Percentiles rank a stretch among this genome's conserved stretches.
These are phyloP conservation scores for Platycheirus rosarum DNA, from an alignment of 2,888 invertebrate species.

Conservation along the genomic window DNA sequence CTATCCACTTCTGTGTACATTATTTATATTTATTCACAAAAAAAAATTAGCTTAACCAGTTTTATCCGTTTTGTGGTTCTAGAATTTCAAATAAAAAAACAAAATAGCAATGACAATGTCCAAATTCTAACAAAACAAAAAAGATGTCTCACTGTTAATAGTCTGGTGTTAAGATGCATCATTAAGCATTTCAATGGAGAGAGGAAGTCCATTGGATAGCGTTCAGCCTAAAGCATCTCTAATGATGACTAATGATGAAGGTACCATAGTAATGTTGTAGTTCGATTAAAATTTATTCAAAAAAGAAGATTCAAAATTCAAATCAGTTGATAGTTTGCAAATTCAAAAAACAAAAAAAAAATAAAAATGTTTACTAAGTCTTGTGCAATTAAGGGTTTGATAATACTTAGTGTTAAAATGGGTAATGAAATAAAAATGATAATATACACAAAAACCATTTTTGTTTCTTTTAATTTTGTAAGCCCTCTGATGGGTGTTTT, in stretches of 20 bases:
- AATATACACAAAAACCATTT: neutral
- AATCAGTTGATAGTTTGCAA: neutral
- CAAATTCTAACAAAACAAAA: too few relatives aligned
- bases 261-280: neutral
- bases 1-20: neutral
- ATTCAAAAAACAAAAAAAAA: slow-evolving; percentile 2
- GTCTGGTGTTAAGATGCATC: slow-evolving; percentile 12
- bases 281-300: slow-evolving; percentile 3
- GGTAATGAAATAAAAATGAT: neutral
- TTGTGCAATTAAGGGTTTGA: slow-evolving; percentile 14
- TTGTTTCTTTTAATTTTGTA: neutral
- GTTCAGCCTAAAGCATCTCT: slow-evolving; percentile 5
- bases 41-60: slow-evolving; percentile 1
- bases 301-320: too few relatives aligned
- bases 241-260: slow-evolving; percentile 26
- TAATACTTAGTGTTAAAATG: neutral
- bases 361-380: neutral
- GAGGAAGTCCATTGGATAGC: slow-evolving; percentile 1
- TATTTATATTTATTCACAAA: neutral
- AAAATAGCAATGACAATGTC: neutral
- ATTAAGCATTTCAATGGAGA: neutral
- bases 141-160: too few relatives aligned
- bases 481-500: neutral
- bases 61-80: neutral
- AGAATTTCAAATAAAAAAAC: neutral